Base-by-base conservation (phyloP, 2,797 vertebrate genomes). In the Meda fulgida region DNA sequence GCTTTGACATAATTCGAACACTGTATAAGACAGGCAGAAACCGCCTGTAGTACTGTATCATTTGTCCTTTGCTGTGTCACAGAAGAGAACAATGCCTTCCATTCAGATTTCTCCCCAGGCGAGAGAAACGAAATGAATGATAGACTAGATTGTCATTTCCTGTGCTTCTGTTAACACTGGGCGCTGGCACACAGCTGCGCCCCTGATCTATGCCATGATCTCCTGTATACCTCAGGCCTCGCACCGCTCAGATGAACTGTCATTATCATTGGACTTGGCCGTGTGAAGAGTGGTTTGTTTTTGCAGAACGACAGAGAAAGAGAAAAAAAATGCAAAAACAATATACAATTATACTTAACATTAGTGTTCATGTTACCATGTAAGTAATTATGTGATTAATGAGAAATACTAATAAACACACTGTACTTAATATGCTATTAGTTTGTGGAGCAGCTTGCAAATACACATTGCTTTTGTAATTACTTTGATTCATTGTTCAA, bases 141-240 rank as follows among this genome's bases (percentile, higher is more conserved):
- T 63, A 82, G 43, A 65, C 65, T 46, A 85, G 83, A 87, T 69
- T 80, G 77, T 60, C 76, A 80, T 84, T 85, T 85, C 71, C 80
- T 40, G 71, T 81, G 72, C 70, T 58, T 38, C 34, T 58, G 51
- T 76, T 83, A 87, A 88, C 81, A 78, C 40, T 53, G 46, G 26
- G 21, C 23, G 34, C 60, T 66, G 53, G 60, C 34, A 58, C 29
- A 46, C 77, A 87, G 65, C 83, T 87, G 85, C 14, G 77, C 36
- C 77, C 83, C 72, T 38, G 43, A 73, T 63, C 36, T 48, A 65
- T 65, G 63, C 29, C 26, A 51, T 73, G 70, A 86, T 85, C 48
- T 43, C 71, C 63, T n/a, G 75, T 14, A 60, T 8, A 83, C 85
- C 77, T 79, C 65, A 29, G 65, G 71, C 46, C 29, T 31, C 3